Base-by-base conservation (phyloP, 1,140 invertebrate genomes). In the Cydia strobilella region DNA sequence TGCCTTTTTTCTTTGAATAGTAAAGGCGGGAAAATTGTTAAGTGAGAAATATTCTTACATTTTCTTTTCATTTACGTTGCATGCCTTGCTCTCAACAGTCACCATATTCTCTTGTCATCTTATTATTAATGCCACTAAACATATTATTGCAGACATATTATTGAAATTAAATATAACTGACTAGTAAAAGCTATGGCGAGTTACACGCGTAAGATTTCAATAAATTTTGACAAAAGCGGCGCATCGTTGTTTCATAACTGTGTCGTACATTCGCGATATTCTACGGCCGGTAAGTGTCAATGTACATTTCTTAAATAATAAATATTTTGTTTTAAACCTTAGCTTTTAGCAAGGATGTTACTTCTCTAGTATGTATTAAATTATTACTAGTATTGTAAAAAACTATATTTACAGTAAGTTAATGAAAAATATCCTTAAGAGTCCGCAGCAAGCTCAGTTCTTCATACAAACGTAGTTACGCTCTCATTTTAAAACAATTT, bases 141-240 rank as follows among this genome's bases (percentile, higher is more conserved):
- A 48, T 48, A 48, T 13, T 48, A 48, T 48, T 48, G 15, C 15
- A 48, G 3, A 15, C 13, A 48, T 48, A 15, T 15, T 15, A 48
- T 48, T 48, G 45, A 13, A 48, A 39, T 39, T 48, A 13, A 48
- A 51, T n/a, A n/a, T 0, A 51, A n/a, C 15, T 18, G 6, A 6
- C 18, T 23, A 59, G 25, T 69, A 5, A 59, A 59, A 63, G 20
- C 12, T 18, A 69, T 69, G 65, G 35, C 65, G 10, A 27, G 2
- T 5, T 39, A n/a, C 18, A 69, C 27, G 18, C 65, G 65, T n/a
- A 35, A 31, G 27, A 69, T 69, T 18, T 69, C n/a, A 2, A 69
- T 69, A 35, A 69, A 69, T 12, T 69, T 69, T 10, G 65, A 39
- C 31, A 69, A 35, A 69, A 18, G 65, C n/a, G 65, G 42, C 7